Base-by-base conservation (phyloP, 1,140 invertebrate genomes). In the Nebria ingens region DNA sequence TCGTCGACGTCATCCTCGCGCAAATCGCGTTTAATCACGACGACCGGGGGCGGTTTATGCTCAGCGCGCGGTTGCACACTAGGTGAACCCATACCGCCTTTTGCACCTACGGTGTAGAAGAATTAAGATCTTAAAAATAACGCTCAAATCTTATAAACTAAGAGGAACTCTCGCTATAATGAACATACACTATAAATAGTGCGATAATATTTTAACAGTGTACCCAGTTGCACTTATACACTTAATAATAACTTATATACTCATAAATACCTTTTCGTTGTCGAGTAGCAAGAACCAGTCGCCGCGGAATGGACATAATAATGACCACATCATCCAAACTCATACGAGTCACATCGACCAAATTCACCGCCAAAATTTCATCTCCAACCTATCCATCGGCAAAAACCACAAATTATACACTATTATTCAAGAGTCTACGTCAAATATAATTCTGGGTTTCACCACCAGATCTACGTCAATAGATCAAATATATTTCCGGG, bases 281-380 rank as follows among this genome's bases (percentile, higher is more conserved):
- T 58, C 93, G 81, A 45, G 93, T 96, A 57, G 91, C 93, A 52
- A 99, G 79, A 19, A 98, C 85, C 62, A 99, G 79, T 62, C 96
- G 82, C 64, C 94, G 80, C 1, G 97, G 96, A 74, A 99, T 99
- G 62, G 93, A 97, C 92, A 99, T 98, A 64, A 98, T 91, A 64
- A 98, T 96, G 53, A 99, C 96, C 38, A 98, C 95, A 72, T 99
- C 96, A 71, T 99, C 96, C 59, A 99, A 75, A 60, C 91, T 94
- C 94, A 98, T 98, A 64, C 90, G 85, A 54, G 91, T 89, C 59
- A 99, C 95, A 68, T 98, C 93, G 51, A 98, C 95, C 65, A 97
- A 78, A 75, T 99, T 99, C 25, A 99, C 93, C 2, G 93, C 93
- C 59, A 98, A 74, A 66, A 99, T 98, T 76, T 99, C 96, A 73